Conservation (phyloP, 2,113 vertebrate species). For the Callaeas wilsoni region DNA sequence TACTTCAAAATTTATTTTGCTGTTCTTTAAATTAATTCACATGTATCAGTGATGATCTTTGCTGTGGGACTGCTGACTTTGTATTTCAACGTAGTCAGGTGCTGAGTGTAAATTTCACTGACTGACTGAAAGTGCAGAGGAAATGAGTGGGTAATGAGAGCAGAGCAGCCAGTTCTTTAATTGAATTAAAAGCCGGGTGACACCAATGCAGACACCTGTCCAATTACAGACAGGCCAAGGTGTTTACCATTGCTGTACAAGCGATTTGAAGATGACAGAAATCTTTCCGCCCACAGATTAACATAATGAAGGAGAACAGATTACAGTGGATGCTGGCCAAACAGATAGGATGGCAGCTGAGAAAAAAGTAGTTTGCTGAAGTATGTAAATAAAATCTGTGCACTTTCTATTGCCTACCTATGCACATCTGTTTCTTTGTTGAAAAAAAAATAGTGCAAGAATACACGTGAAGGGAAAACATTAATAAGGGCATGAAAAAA, state of each 20-base stretch:
- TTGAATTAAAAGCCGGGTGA: constrained; percentile 96
- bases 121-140: constrained; percentile 78
- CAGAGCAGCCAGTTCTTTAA: constrained; percentile 88
- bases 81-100: constrained; percentile 75
- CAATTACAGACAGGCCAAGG: constrained; percentile 85
- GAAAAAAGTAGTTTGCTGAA: constrained; percentile 63
- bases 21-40: constrained; percentile 9
- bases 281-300: constrained; percentile 89
- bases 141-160: constrained; percentile 91
- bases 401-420: constrained; percentile 21
- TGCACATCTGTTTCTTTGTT: constrained; percentile 45
- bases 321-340: constrained; percentile 83
- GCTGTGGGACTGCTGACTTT: constrained; percentile 45
- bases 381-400: constrained; percentile 61
- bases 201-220: constrained; percentile 85
- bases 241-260: constrained; percentile 85
- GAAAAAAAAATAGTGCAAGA: not conserved
- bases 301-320: constrained; percentile 88
- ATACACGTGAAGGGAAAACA: not conserved
- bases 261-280: constrained; percentile 82
- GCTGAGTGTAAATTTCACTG: constrained; percentile 79
- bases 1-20: constrained; percentile 5
- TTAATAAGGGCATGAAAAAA: not conserved
- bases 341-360: constrained; percentile 77
- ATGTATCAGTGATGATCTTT: constrained; percentile 43